Conservation (phyloP, 2,888 invertebrate species). For the Cantharis rufa region DNA sequence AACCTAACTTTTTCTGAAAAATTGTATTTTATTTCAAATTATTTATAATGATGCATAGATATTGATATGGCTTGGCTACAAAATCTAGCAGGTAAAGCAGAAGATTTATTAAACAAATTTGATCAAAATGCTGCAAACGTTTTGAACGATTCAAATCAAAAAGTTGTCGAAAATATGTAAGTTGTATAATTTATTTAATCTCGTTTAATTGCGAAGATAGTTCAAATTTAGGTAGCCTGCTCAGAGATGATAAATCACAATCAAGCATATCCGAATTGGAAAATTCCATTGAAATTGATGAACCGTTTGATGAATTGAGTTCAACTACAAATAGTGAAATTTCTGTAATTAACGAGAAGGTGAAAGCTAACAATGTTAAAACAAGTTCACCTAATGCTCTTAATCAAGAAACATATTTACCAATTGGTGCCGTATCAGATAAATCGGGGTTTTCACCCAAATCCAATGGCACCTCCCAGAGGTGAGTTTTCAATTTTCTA, state of each 20-base stretch:
- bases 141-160: constrained; percentile 47
- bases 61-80: constrained; percentile 71
- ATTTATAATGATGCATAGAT: neutral
- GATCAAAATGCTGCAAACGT: constrained; percentile 75
- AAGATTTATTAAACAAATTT: constrained; percentile 72
- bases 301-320: neutral
- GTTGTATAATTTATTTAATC: neutral
- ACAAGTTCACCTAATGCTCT: constrained; percentile 5
- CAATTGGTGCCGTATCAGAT: neutral
- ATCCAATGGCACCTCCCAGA: neutral
- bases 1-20: neutral
- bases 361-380: neutral
- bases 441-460: constrained; percentile 9
- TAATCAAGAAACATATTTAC: neutral
- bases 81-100: constrained; percentile 73
- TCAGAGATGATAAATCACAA: neutral
- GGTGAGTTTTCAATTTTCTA: neutral
- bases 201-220: neutral
- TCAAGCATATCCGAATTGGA: neutral
- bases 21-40: neutral
- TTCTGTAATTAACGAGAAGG: constrained; percentile 13
- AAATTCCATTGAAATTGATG: neutral
- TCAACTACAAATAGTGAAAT: neutral
- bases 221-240: neutral
- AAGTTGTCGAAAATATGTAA: constrained; percentile 16